Evolutionary conservation across 2,888 invertebrate genomes (phyloP).

Genomic region (Plagiodera versicolora): DNA sequence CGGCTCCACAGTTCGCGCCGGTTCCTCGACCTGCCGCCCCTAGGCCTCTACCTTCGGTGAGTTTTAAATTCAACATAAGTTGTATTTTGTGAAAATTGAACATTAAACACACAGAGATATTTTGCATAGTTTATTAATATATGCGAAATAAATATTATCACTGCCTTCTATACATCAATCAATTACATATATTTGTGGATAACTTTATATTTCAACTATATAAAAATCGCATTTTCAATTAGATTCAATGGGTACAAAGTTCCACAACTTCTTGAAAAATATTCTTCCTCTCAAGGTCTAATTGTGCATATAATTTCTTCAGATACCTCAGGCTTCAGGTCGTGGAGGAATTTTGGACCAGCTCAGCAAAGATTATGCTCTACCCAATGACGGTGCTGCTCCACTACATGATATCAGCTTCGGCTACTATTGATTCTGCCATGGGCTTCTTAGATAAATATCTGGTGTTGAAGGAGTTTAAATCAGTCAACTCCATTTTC

Average conservation of each 20-base stretch:
- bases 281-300: too few species aligned
- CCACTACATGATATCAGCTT: conserved; percentile 83
- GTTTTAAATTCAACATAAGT: too few species aligned
- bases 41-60: conserved; percentile 27
- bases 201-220: too few species aligned
- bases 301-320: conserved; percentile 2
- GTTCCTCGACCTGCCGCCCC: conserved; percentile 43
- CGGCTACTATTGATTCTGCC: conserved; percentile 67
- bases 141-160: too few species aligned
- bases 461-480: conserved; percentile 2
- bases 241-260: too few species aligned
- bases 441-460: not conserved
- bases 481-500: not conserved
- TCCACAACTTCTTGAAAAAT: too few species aligned
- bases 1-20: conserved; percentile 42
- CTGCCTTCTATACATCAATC: too few species aligned
- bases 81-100: too few species aligned
- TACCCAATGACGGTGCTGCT: conserved; percentile 69
- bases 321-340: conserved; percentile 37
- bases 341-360: conserved; percentile 68
- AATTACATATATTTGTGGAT: too few species aligned
- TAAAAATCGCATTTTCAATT: too few species aligned
- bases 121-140: too few species aligned
- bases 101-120: too few species aligned
- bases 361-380: conserved; percentile 76